Evolutionary conservation across 2,113 vertebrate species (phyloP).

Genomic region (Orthonyx spaldingii): DNA sequence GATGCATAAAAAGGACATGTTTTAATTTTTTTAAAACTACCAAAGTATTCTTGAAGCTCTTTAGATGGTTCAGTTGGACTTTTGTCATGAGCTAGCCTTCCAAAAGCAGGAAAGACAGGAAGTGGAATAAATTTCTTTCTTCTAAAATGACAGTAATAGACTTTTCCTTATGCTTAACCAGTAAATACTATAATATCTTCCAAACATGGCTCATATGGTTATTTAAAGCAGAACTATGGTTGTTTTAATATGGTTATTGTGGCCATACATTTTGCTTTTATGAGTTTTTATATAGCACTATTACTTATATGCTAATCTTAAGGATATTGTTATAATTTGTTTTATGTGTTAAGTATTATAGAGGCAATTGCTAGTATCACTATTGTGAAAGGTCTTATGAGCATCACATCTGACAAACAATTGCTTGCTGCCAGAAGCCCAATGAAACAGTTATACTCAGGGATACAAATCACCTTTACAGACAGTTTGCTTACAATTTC

Average conservation of each 20-base stretch:
- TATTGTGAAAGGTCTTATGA: slow-evolving; percentile 46
- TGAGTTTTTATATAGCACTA: slow-evolving; percentile 69
- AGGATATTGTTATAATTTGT: slow-evolving; percentile 73
- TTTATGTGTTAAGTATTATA: slow-evolving; percentile 65
- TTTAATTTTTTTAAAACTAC: neutral
- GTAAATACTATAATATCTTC: slow-evolving; percentile 57
- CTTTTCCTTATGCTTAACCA: slow-evolving; percentile 31
- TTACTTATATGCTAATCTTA: slow-evolving; percentile 73
- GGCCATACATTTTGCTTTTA: slow-evolving; percentile 66
- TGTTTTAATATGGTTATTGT: slow-evolving; percentile 70
- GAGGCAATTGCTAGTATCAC: slow-evolving; percentile 23
- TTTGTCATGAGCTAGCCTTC: neutral
- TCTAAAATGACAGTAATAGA: neutral
- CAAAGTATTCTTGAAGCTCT: neutral
- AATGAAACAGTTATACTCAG: neutral
- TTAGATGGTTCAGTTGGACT: neutral
- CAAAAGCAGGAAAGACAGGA: neutral
- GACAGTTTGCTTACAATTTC: slow-evolving; percentile 1
- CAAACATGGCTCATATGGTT: slow-evolving; percentile 39
- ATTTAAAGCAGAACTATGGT: slow-evolving; percentile 67
- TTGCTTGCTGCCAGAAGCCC: slow-evolving; percentile 13
- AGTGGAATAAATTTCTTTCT: neutral
- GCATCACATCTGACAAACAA: slow-evolving; percentile 38
- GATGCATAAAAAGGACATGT: neutral
- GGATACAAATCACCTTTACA: slow-evolving; percentile 20